phyloP scores from a whole-genome alignment of 2,797 vertebrate genomes.

The Antennarius maculatus region DNA sequence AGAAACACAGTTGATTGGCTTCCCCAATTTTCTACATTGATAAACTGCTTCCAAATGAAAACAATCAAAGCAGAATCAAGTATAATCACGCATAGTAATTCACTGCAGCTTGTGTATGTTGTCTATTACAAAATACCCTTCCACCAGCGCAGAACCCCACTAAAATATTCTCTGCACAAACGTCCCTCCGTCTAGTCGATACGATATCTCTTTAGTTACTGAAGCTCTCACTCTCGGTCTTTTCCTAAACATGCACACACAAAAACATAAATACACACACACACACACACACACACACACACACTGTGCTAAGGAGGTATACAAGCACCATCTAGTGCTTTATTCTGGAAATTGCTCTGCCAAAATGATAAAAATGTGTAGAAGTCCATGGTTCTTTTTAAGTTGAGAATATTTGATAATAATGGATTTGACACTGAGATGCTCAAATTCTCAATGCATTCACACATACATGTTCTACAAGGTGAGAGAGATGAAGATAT shows the following conservation, averaged over 20 bases:
- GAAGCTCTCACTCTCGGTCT: slow-evolving; percentile 3
- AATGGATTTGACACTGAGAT: not conserved
- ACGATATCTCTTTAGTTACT: slow-evolving; percentile 23
- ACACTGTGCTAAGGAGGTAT: slow-evolving; percentile 79
- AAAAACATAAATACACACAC: slow-evolving; percentile 27
- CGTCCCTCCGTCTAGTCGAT: slow-evolving; percentile 44
- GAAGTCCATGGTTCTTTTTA: not conserved
- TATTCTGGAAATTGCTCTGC: slow-evolving; percentile 84
- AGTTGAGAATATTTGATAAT: not conserved
- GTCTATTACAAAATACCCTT: slow-evolving; percentile 41
- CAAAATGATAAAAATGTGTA: slow-evolving; percentile 34
- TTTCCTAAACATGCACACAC: not conserved
- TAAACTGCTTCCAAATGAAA: slow-evolving; percentile 73
- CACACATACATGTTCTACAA: not conserved
- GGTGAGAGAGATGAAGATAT: not conserved
- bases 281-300: slow-evolving; percentile 17
- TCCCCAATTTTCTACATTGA: slow-evolving; percentile 52
- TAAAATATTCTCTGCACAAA: slow-evolving; percentile 41
- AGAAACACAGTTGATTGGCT: slow-evolving; percentile 63
- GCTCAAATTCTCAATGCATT: not conserved
- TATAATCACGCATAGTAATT: slow-evolving; percentile 69
- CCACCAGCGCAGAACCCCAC: slow-evolving; percentile 26
- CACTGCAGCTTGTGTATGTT: slow-evolving; percentile 48
- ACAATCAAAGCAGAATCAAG: slow-evolving; percentile 68
- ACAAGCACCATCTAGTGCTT: slow-evolving; percentile 97